phyloP scores from a whole-genome alignment of 2,113 vertebrate genomes.

The Microtus montanus region DNA sequence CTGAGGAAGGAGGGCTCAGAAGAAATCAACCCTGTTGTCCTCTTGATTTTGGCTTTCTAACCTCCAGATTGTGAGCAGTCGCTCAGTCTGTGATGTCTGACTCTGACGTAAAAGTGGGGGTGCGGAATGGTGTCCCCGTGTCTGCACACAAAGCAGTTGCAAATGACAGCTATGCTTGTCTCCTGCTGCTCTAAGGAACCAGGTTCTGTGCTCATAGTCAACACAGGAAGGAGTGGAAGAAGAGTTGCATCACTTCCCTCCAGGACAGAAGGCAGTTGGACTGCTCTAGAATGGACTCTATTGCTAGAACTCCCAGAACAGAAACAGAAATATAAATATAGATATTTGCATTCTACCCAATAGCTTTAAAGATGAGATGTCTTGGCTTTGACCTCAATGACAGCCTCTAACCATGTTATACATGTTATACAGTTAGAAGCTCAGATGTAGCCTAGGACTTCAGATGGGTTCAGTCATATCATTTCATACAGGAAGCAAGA shows the following conservation, averaged over 20 bases:
- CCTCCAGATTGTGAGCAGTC: background rate
- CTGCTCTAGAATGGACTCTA: background rate
- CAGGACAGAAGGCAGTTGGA: background rate
- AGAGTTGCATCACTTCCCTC: background rate
- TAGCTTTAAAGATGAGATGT: background rate
- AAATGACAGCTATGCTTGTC: background rate
- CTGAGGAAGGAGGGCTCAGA: background rate
- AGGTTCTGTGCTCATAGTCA: background rate
- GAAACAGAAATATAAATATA: background rate
- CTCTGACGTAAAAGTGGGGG: background rate
- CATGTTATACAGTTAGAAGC: background rate
- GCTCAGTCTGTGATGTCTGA: background rate
- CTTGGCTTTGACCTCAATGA: background rate
- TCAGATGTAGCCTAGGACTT: background rate
- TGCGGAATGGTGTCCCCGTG: background rate
- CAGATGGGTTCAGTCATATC: accelerated
- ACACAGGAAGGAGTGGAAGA: constrained; percentile 11
- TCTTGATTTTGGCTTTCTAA: background rate
- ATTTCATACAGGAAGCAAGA: background rate
- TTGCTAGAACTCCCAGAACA: background rate
- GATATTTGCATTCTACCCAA: background rate
- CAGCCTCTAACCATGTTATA: background rate
- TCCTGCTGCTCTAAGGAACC: too few species aligned
- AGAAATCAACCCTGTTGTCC: background rate
- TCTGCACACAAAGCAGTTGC: background rate